These are phyloP conservation scores for Myiozetetes cayanensis DNA, from an alignment of 2,113 vertebrate species.

Conservation along the genomic window DNA sequence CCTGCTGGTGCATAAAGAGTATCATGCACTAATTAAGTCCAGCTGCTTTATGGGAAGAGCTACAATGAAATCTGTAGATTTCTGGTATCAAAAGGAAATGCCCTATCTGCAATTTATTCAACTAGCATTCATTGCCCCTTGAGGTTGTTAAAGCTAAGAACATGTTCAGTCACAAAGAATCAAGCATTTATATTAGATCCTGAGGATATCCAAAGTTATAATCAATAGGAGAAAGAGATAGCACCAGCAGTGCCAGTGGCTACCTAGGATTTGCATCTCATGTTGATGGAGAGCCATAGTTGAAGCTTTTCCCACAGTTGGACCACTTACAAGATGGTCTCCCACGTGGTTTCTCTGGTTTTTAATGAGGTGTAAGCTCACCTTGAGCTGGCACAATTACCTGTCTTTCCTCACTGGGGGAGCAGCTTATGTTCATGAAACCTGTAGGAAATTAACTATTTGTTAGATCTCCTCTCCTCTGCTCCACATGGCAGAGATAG, in stretches of 20 bases:
- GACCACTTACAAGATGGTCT: background rate
- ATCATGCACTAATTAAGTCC: conserved; percentile 30
- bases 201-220: background rate
- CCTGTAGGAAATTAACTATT: background rate
- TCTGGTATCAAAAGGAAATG: background rate
- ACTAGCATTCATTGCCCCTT: background rate
- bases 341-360: background rate
- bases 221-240: background rate
- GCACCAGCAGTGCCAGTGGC: background rate
- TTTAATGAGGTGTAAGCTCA: conserved; percentile 10
- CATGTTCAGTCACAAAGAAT: background rate
- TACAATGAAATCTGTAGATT: background rate
- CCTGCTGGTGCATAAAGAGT: conserved; percentile 17
- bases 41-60: conserved; percentile 13
- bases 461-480: background rate
- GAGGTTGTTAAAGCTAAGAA: background rate
- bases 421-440: background rate
- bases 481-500: background rate
- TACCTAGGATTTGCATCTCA: conserved; percentile 12
- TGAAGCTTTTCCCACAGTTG: conserved; percentile 17
- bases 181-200: background rate
- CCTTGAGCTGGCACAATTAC: background rate
- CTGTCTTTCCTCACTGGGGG: background rate
- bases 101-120: background rate
- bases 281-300: background rate